Evolutionary conservation across 2,797 vertebrate genomes (phyloP).

Genomic region (Hippocampus kuda): DNA sequence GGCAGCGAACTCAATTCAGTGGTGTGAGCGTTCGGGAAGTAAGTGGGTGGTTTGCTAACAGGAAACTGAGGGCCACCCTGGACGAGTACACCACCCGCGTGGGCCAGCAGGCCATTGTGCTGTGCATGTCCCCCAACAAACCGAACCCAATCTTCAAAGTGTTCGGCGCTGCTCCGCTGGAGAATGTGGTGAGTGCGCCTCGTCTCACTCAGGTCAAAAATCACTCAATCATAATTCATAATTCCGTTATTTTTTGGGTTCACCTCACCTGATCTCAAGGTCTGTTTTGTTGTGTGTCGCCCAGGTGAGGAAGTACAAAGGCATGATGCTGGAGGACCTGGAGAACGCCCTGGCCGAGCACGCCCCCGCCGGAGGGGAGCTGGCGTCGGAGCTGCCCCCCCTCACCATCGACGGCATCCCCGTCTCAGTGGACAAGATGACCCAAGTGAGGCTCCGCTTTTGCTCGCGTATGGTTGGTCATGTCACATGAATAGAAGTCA

Average conservation of each 20-base stretch:
- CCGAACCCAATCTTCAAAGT: constrained; percentile 97
- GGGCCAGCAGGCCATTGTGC: constrained; percentile 94
- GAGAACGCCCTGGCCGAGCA: constrained; percentile 93
- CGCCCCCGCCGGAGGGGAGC: constrained; percentile 84
- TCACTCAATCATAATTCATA: too few species aligned
- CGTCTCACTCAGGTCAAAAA: too few species aligned
- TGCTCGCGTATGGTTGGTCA: background rate
- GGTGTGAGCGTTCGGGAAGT: background rate
- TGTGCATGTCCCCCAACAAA: constrained; percentile 96
- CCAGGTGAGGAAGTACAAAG: constrained; percentile 96
- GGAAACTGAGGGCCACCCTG: constrained; percentile 89
- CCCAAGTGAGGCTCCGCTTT: constrained; percentile 73
- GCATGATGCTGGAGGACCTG: constrained; percentile 94
- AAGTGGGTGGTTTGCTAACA: constrained; percentile 34
- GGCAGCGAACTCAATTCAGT: too few species aligned
- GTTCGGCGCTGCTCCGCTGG: constrained; percentile 92
- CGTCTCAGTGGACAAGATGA: constrained; percentile 99
- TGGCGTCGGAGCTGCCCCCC: constrained; percentile 89
- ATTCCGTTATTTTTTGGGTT: too few species aligned
- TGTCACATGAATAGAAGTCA: too few species aligned
- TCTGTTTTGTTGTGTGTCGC: background rate
- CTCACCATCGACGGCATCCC: constrained; percentile 98
- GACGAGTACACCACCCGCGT: constrained; percentile 97
- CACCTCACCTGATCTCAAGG: background rate
- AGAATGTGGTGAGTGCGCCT: constrained; percentile 83